Conservation (phyloP, 2,888 invertebrate genomes). For the Trichacis sp. region DNA sequence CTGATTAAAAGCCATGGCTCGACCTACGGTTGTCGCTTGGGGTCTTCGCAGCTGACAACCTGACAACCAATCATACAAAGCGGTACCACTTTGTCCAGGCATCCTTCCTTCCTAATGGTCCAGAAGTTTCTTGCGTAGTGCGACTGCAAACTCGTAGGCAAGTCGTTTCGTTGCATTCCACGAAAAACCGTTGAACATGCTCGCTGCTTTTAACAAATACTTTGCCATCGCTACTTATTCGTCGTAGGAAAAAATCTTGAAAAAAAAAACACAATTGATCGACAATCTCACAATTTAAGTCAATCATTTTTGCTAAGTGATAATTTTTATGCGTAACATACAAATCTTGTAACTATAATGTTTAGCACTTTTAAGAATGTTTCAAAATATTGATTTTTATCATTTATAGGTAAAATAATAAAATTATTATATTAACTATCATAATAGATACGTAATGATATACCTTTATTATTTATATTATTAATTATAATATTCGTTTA, state of each 20-base stretch:
- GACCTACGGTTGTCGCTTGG: conserved; percentile 42
- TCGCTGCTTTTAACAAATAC: conserved; percentile 19
- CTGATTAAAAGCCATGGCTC: conserved; percentile 38
- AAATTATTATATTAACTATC: too few relatives aligned
- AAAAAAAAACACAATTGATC: too few relatives aligned
- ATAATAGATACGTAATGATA: too few relatives aligned
- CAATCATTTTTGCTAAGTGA: too few relatives aligned
- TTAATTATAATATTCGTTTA: too few relatives aligned
- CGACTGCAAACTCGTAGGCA: conserved; percentile 36
- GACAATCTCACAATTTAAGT: too few relatives aligned
- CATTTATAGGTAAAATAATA: too few relatives aligned
- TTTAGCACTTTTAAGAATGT: too few relatives aligned
- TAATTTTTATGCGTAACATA: too few relatives aligned
- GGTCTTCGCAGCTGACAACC: conserved; percentile 40
- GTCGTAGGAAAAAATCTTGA: conserved; percentile 16
- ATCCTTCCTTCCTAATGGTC: conserved; percentile 23
- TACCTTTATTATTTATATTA: too few relatives aligned
- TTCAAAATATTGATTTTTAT: too few relatives aligned
- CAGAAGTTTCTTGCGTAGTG: conserved; percentile 31
- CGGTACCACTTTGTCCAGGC: conserved; percentile 18
- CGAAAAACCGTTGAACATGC: conserved; percentile 21
- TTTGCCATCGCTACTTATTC: conserved; percentile 10
- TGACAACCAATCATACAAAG: conserved; percentile 37
- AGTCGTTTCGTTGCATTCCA: conserved; percentile 17
- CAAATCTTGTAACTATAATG: too few relatives aligned